phyloP scores from a whole-genome alignment of 2,888 invertebrate species.

The Cantharis nigra region DNA sequence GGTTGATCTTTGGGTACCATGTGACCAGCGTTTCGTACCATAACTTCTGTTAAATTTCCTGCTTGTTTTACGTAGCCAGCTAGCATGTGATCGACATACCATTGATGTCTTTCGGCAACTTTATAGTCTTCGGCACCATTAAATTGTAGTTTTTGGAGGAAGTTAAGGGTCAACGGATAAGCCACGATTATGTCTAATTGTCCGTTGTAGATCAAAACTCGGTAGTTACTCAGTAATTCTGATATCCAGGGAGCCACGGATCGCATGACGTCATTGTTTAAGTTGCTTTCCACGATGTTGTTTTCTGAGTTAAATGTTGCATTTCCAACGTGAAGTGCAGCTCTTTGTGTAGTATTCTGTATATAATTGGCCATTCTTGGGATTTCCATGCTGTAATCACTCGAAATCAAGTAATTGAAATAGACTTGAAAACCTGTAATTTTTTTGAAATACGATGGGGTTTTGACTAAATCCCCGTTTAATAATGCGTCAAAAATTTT shows the following conservation, averaged over 20 bases:
- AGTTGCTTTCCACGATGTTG: slow-evolving; percentile 68
- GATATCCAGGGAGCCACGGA: slow-evolving; percentile 75
- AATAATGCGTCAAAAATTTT: slow-evolving; percentile 72
- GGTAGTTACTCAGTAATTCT: slow-evolving; percentile 69
- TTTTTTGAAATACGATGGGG: slow-evolving; percentile 64
- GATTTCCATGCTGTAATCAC: slow-evolving; percentile 58
- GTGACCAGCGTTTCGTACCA: slow-evolving; percentile 81
- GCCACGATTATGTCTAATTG: slow-evolving; percentile 91
- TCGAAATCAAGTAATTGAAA: slow-evolving; percentile 72
- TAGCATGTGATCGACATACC: slow-evolving; percentile 70
- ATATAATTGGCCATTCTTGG: slow-evolving; percentile 66
- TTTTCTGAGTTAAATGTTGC: slow-evolving; percentile 66
- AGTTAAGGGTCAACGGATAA: slow-evolving; percentile 82
- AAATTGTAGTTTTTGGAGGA: slow-evolving; percentile 74
- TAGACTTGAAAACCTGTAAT: slow-evolving; percentile 77
- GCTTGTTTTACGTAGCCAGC: slow-evolving; percentile 78
- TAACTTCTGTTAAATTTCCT: slow-evolving; percentile 72
- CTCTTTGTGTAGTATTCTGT: slow-evolving; percentile 66
- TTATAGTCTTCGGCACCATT: slow-evolving; percentile 68
- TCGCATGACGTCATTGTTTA: slow-evolving; percentile 80
- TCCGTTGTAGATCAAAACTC: slow-evolving; percentile 86
- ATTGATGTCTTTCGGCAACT: slow-evolving; percentile 67
- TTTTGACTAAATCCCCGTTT: slow-evolving; percentile 67
- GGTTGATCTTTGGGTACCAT: slow-evolving; percentile 83
- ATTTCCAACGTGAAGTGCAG: slow-evolving; percentile 85